A percentile compares a stretch with the other conserved stretches of the same genome.
Conservation (phyloP, 1,140 invertebrate genomes). For the Scaptomyza montana region DNA sequence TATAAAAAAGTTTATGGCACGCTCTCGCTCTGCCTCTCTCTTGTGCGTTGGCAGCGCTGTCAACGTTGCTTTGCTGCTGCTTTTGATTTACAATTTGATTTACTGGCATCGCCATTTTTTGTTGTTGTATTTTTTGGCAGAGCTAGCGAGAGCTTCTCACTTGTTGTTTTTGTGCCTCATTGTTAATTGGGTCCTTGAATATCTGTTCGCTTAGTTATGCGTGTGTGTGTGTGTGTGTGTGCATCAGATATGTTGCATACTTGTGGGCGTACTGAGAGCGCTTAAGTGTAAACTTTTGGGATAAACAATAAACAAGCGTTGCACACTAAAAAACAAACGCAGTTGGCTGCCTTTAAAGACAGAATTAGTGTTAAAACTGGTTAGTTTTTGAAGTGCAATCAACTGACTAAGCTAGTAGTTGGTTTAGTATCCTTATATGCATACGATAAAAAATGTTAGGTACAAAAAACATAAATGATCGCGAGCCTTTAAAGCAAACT, state of each 20-base stretch:
- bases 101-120: slow-evolving; percentile 43
- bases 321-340: neutral
- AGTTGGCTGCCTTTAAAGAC: neutral
- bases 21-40: neutral
- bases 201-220: slow-evolving; percentile 64
- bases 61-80: slow-evolving; percentile 35
- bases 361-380: neutral
- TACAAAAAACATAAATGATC: no score
- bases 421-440: no score
- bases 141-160: slow-evolving; percentile 35
- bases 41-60: slow-evolving; percentile 3
- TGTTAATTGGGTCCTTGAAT: slow-evolving; percentile 60
- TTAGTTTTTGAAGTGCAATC: neutral
- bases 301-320: neutral
- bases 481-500: no score
- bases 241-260: slow-evolving; percentile 36
- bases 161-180: slow-evolving; percentile 11
- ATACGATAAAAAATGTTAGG: no score
- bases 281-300: neutral
- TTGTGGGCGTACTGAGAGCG: slow-evolving; percentile 18
- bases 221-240: slow-evolving; percentile 13
- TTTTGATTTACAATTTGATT: slow-evolving; percentile 75
- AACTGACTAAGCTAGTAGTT: no score
- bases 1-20: slow-evolving; percentile 66
- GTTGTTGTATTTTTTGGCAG: slow-evolving; percentile 17